Evolutionary conservation across 2,113 vertebrate species (phyloP).

Genomic region (Notothenia coriiceps): DNA sequence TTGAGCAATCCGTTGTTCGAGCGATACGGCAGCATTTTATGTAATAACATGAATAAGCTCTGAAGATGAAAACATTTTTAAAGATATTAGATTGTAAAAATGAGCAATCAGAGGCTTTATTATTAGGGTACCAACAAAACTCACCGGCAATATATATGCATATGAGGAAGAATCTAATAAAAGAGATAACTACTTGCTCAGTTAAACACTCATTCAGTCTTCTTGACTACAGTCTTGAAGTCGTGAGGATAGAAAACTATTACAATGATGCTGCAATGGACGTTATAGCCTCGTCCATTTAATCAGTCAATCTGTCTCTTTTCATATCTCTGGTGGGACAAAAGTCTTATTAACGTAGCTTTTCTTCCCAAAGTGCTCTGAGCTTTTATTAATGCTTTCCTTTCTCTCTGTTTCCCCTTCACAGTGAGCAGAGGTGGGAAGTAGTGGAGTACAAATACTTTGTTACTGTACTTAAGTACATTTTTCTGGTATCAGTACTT

Average conservation of each 20-base stretch:
- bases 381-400: conserved; percentile 44
- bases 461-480: no score
- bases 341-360: conserved; percentile 43
- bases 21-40: conserved; percentile 19
- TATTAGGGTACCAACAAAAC: conserved; percentile 34
- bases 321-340: conserved; percentile 29
- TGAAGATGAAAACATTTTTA: conserved; percentile 27
- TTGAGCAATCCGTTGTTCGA: conserved; percentile 2
- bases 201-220: conserved; percentile 56
- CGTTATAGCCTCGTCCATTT: conserved; percentile 56
- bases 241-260: conserved; percentile 47
- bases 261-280: conserved; percentile 43
- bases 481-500: no score
- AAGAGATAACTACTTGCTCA: conserved; percentile 60
- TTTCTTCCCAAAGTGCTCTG: background rate
- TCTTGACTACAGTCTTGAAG: conserved; percentile 59
- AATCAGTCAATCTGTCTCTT: conserved; percentile 57
- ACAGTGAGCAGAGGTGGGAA: no score
- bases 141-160: conserved; percentile 64
- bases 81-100: conserved; percentile 33
- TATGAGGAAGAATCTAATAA: conserved; percentile 69
- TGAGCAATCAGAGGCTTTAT: conserved; percentile 39
- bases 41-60: conserved; percentile 13
- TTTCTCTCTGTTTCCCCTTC: conserved; percentile 26
- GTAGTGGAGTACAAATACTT: no score